Percentiles rank a stretch among this genome's conserved stretches.
phyloP scores from a whole-genome alignment of 2,113 vertebrate genomes.

The Sander lucioperca region DNA sequence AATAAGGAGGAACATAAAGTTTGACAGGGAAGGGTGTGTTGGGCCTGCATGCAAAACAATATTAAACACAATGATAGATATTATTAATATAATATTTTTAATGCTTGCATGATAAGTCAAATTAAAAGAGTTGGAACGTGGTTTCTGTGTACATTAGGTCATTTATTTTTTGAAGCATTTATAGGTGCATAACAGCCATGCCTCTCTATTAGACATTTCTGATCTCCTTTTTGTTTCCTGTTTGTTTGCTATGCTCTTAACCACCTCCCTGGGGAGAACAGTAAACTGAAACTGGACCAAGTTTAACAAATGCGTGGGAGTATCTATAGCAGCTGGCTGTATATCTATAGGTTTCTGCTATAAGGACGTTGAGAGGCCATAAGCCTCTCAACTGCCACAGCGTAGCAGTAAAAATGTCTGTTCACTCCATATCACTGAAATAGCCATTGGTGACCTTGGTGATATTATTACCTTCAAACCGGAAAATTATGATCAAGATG shows the following conservation, averaged over 20 bases:
- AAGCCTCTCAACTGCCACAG: not conserved
- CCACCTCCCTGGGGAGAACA: not conserved
- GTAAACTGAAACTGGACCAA: not conserved
- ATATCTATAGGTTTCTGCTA: not conserved
- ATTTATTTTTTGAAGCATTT: not conserved
- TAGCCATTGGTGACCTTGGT: conserved; percentile 27
- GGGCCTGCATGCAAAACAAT: not conserved
- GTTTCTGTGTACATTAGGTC: not conserved
- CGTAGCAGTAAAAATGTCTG: not conserved
- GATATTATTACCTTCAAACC: conserved; percentile 43
- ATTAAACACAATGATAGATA: too few relatives aligned
- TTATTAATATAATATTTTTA: too few relatives aligned
- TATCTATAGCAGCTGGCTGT: not conserved
- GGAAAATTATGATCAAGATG: conserved; percentile 24
- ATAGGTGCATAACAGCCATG: not conserved
- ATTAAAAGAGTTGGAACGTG: not conserved
- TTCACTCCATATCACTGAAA: conserved; percentile 4
- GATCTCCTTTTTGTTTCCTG: conserved; percentile 51
- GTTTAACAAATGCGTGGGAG: not conserved
- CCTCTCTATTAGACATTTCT: not conserved
- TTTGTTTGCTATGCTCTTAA: conserved; percentile 27
- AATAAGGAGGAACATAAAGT: conserved; percentile 33
- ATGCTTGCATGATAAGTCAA: not conserved
- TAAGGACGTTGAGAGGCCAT: not conserved
- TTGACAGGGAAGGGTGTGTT: conserved; percentile 4